phyloP scores from a whole-genome alignment of 1,140 invertebrate species.

The Neelides sp. region DNA sequence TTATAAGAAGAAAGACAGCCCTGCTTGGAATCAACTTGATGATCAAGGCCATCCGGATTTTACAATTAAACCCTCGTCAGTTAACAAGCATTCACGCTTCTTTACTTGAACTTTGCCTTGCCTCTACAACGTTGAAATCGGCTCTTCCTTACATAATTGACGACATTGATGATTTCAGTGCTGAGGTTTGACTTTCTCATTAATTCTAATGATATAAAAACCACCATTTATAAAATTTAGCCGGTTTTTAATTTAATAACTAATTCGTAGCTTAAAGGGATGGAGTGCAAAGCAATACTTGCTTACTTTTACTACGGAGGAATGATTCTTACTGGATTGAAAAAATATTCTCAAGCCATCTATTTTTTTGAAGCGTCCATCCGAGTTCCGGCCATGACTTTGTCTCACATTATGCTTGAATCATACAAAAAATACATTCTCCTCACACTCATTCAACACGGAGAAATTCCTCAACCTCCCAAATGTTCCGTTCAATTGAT shows the following conservation, averaged over 20 bases:
- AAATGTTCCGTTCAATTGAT: conserved; percentile 27
- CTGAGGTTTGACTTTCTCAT: conserved; percentile 49
- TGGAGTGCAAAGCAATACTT: conserved; percentile 78
- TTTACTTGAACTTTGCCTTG: conserved; percentile 78
- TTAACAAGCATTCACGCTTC: conserved; percentile 87
- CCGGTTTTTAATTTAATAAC: conserved; percentile 4
- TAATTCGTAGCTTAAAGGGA: conserved; percentile 40
- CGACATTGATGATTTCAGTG: conserved; percentile 81
- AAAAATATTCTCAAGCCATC: conserved; percentile 80
- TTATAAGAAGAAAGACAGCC: conserved; percentile 62
- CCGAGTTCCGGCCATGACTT: conserved; percentile 79
- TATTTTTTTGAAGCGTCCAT: conserved; percentile 93
- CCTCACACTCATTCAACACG: conserved; percentile 77
- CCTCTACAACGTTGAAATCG: conserved; percentile 84
- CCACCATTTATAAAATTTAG: conserved; percentile 2
- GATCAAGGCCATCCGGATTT: conserved; percentile 71
- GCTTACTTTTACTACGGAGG: conserved; percentile 95
- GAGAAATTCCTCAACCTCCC: conserved; percentile 49
- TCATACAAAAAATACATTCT: conserved; percentile 93
- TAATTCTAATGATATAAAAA: not conserved
- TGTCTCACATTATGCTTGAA: conserved; percentile 93
- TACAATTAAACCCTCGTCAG: conserved; percentile 73
- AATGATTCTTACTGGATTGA: conserved; percentile 86
- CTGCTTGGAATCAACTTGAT: conserved; percentile 73
- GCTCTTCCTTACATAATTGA: conserved; percentile 75